A percentile compares a stretch with the other conserved stretches of the same genome.
Evolutionary conservation across 1,140 invertebrate species (phyloP).

Genomic region (Calosoma granatense): DNA sequence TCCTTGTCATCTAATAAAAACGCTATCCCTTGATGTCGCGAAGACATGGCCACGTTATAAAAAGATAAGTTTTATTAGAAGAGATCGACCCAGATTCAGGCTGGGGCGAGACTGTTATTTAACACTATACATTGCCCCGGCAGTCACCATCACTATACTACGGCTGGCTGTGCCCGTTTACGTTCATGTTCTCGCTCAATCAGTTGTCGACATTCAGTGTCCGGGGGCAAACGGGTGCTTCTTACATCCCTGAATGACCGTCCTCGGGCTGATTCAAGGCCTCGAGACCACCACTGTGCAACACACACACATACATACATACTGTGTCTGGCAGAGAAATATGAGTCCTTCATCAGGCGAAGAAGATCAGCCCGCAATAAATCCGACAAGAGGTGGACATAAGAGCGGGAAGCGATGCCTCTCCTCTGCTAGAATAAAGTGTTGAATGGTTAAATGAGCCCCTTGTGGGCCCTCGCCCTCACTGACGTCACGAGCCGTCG

Average conservation of each 20-base stretch:
- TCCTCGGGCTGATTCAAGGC: not conserved
- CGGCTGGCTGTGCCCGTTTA: too few species aligned
- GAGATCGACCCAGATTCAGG: too few species aligned
- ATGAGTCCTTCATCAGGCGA: constrained; percentile 3
- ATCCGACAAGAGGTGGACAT: not conserved
- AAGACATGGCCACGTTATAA: too few species aligned
- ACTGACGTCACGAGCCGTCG: not conserved
- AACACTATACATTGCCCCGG: too few species aligned
- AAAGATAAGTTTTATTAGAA: too few species aligned
- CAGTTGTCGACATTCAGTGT: not conserved
- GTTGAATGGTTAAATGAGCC: constrained; percentile 6
- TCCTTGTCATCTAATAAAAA: too few species aligned
- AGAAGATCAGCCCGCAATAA: not conserved
- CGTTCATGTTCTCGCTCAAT: not conserved
- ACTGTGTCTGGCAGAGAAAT: not conserved
- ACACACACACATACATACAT: not conserved
- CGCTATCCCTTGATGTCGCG: too few species aligned
- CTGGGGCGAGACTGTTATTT: too few species aligned
- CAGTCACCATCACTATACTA: too few species aligned
- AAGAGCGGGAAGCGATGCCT: not conserved
- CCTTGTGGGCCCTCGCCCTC: not conserved
- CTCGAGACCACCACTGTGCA: too few species aligned
- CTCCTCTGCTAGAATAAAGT: not conserved
- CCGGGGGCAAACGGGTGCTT: not conserved
- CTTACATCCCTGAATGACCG: not conserved